Percentiles rank a stretch among this genome's conserved stretches.
Evolutionary conservation across 2,888 invertebrate genomes (phyloP).

Genomic region (Drosophila borborema): DNA sequence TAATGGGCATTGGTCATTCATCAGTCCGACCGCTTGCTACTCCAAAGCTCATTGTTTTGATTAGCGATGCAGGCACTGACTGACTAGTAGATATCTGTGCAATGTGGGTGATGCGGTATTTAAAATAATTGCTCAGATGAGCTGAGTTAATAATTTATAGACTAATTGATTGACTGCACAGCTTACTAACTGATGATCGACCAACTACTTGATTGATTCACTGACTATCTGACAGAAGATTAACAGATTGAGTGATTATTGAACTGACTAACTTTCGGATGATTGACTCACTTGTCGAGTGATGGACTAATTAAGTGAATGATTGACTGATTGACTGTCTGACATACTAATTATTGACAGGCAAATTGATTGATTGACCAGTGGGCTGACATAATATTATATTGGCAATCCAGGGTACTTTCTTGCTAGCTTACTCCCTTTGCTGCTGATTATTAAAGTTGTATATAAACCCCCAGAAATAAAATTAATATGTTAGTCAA

Average conservation of each 20-base stretch:
- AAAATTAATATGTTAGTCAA: not conserved
- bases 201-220: not conserved
- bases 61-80: not conserved
- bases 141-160: not conserved
- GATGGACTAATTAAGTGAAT: not conserved
- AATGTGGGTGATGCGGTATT: not conserved
- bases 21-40: not conserved
- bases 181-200: not conserved
- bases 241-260: not conserved
- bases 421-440: not conserved
- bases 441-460: too few relatives aligned
- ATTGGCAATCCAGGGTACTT: too few relatives aligned
- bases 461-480: too few relatives aligned
- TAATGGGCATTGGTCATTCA: slow-evolving; percentile 18
- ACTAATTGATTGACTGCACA: not conserved
- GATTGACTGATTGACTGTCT: not conserved
- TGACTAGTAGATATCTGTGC: slow-evolving; percentile 4
- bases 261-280: not conserved
- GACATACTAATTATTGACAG: not conserved
- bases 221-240: not conserved
- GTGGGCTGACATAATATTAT: not conserved
- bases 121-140: not conserved
- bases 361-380: not conserved
- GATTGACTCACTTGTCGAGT: not conserved
- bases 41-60: slow-evolving; percentile 5